A percentile compares a stretch with the other conserved stretches of the same genome.
Evolutionary conservation across 2,797 vertebrate genomes (phyloP).

Genomic region (Menidia menidia): DNA sequence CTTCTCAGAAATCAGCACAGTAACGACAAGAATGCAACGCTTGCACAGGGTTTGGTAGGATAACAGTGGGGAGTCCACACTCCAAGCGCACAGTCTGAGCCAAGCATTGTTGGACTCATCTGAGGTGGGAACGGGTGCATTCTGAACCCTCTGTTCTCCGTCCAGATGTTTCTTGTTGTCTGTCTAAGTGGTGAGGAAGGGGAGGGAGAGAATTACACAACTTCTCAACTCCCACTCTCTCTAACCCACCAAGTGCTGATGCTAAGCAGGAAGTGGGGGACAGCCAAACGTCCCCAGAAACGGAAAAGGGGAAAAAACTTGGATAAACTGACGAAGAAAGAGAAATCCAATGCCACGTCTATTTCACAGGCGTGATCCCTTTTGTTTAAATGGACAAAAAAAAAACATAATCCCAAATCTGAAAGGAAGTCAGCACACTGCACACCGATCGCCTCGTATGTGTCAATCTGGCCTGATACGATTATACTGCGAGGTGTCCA

Average conservation of each 20-base stretch:
- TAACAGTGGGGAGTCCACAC: conserved; percentile 59
- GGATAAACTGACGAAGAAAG: conserved; percentile 31
- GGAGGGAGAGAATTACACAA: conserved; percentile 71
- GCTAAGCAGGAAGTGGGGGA: conserved; percentile 60
- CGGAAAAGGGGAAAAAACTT: conserved; percentile 21
- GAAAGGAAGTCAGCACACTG: neutral
- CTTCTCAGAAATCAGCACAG: conserved; percentile 61
- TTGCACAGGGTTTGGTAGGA: conserved; percentile 52
- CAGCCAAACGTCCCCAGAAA: conserved; percentile 27
- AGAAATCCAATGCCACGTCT: conserved; percentile 23
- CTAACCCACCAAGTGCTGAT: conserved; percentile 35
- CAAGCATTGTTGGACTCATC: conserved; percentile 70
- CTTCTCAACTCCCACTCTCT: conserved; percentile 25
- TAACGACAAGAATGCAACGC: conserved; percentile 67
- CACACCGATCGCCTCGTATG: neutral
- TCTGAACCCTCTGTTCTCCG: conserved; percentile 78
- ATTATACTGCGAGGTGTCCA: neutral
- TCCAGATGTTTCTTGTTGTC: conserved; percentile 86
- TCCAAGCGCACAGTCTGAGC: conserved; percentile 46
- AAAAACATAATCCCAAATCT: neutral
- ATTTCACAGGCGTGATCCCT: neutral
- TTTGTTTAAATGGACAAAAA: neutral
- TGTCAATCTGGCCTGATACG: neutral
- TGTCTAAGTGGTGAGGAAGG: conserved; percentile 54
- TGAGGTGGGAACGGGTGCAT: conserved; percentile 74